Evolutionary conservation across 2,888 invertebrate species (phyloP).

Genomic region (Acanthoscelides obtectus): DNA sequence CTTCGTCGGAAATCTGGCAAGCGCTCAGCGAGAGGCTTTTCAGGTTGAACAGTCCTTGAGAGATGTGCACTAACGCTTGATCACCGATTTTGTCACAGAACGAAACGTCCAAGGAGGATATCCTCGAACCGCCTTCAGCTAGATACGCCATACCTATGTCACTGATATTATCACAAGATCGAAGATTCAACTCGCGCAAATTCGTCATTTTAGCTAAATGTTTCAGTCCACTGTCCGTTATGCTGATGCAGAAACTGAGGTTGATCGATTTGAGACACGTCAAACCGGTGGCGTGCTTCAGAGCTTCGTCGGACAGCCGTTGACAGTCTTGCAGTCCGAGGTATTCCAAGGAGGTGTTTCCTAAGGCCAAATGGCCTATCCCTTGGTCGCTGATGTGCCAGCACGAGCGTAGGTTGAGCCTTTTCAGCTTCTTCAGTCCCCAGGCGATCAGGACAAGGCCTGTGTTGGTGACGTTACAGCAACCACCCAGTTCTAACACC

Average conservation of each 20-base stretch:
- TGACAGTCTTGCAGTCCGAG: conserved; percentile 85
- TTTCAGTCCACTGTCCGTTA: conserved; percentile 89
- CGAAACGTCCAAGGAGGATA: conserved; percentile 83
- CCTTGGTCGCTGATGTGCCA: conserved; percentile 90
- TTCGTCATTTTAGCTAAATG: conserved; percentile 81
- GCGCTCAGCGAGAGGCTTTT: conserved; percentile 81
- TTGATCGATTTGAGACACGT: conserved; percentile 80
- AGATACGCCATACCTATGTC: conserved; percentile 89
- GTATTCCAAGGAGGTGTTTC: conserved; percentile 75
- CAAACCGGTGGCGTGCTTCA: conserved; percentile 80
- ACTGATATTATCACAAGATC: conserved; percentile 91
- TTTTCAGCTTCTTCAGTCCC: conserved; percentile 79
- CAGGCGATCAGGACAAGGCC: conserved; percentile 82
- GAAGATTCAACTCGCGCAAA: conserved; percentile 79
- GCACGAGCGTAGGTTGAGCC: conserved; percentile 85
- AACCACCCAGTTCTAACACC: conserved; percentile 85
- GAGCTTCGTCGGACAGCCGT: conserved; percentile 84
- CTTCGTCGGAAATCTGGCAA: conserved; percentile 90
- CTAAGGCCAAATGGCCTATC: conserved; percentile 82
- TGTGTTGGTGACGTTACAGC: conserved; percentile 85
- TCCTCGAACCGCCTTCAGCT: conserved; percentile 80
- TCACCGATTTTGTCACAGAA: conserved; percentile 96
- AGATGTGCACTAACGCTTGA: conserved; percentile 81
- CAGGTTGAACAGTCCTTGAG: conserved; percentile 83
- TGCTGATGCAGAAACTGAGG: conserved; percentile 89